Conservation (phyloP, 1,140 invertebrate species). For the Orius insidiosus region DNA sequence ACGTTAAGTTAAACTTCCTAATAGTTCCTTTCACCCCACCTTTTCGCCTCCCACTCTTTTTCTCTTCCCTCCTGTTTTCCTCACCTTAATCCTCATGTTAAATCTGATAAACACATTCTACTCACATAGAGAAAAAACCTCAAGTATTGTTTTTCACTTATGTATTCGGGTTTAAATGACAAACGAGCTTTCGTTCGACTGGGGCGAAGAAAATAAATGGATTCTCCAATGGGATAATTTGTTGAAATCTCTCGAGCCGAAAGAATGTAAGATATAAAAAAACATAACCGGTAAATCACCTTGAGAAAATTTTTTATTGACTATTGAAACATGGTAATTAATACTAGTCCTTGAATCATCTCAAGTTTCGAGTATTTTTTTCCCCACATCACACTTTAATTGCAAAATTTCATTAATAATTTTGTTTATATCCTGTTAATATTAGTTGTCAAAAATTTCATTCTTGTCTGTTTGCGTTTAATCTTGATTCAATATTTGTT, state of each 20-base stretch:
- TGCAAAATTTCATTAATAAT: too few relatives aligned
- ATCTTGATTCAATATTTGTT: too few relatives aligned
- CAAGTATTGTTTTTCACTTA: too few relatives aligned
- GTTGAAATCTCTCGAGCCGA: neutral
- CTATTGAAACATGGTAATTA: neutral
- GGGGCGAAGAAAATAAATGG: conserved; percentile 6
- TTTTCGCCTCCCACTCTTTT: neutral
- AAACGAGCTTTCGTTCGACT: conserved; percentile 2
- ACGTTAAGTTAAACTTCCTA: too few relatives aligned
- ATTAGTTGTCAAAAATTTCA: neutral
- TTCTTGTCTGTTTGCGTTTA: too few relatives aligned
- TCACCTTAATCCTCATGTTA: neutral
- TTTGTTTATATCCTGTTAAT: too few relatives aligned
- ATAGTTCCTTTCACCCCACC: neutral
- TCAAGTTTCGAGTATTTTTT: conserved; percentile 1
- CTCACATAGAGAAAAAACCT: too few relatives aligned
- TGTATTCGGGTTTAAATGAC: neutral
- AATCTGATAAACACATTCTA: neutral
- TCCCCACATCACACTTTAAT: too few relatives aligned
- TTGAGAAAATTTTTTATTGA: neutral
- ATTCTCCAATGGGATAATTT: conserved; percentile 5
- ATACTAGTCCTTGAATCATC: neutral
- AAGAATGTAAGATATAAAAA: neutral
- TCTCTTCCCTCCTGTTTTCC: too few relatives aligned
- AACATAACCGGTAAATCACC: neutral